A percentile compares a stretch with the other conserved stretches of the same genome.
phyloP scores from a whole-genome alignment of 1,140 invertebrate genomes.

The Neodiprion lecontei region DNA sequence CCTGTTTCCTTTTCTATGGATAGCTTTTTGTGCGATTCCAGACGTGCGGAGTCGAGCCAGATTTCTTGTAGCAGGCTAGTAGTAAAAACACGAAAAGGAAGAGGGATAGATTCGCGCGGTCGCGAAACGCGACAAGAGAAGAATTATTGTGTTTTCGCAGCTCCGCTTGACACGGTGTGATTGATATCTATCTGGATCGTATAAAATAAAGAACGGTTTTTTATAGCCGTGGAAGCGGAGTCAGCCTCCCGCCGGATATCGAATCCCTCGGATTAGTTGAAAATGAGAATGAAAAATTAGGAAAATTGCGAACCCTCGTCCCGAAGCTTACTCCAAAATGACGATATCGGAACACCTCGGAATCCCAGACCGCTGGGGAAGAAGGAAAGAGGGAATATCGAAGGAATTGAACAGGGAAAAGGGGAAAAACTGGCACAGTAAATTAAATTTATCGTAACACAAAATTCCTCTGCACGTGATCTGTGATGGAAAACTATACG shows the following conservation, averaged over 20 bases:
- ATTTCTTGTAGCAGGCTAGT: too few species aligned
- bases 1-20: too few species aligned
- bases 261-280: too few species aligned
- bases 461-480: too few species aligned
- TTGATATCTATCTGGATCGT: not conserved
- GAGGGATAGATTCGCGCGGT: not conserved
- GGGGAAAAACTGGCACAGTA: too few species aligned
- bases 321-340: not conserved
- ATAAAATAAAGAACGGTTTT: not conserved
- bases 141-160: not conserved
- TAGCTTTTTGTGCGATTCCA: too few species aligned
- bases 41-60: too few species aligned
- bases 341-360: not conserved
- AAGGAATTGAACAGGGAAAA: too few species aligned
- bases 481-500: too few species aligned
- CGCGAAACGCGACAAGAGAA: not conserved
- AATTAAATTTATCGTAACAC: too few species aligned
- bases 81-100: not conserved
- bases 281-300: not conserved
- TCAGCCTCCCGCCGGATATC: too few species aligned
- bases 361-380: not conserved
- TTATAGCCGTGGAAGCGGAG: too few species aligned
- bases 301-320: conserved; percentile 1
- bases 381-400: not conserved
- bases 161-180: not conserved